phyloP scores from a whole-genome alignment of 2,797 vertebrate genomes.

The Dicrostonyx torquatus region DNA sequence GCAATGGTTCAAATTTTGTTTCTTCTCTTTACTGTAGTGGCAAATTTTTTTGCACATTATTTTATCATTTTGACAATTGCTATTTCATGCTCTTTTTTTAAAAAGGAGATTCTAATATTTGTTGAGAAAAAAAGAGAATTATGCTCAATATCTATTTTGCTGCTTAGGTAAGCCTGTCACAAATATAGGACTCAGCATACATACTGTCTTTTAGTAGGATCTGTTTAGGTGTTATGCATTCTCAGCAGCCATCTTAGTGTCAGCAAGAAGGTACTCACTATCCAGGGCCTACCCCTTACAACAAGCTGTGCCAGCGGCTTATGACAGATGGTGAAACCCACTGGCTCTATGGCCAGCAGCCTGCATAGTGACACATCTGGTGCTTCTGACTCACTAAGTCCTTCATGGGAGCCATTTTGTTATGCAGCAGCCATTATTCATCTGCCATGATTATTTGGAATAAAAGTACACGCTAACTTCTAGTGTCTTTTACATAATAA shows the following conservation, averaged over 20 bases:
- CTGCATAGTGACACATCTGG: not conserved
- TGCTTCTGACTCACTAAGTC: not conserved
- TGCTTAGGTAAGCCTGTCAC: not conserved
- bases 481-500: constrained; percentile 49
- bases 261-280: not conserved
- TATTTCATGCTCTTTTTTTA: not conserved
- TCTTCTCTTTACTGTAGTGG: not conserved
- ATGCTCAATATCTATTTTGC: not conserved
- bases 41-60: not conserved
- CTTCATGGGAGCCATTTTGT: constrained; percentile 33
- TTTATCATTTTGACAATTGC: not conserved
- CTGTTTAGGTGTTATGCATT: not conserved
- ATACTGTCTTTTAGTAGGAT: not conserved
- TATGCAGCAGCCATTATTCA: not conserved
- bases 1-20: not conserved
- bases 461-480: not conserved
- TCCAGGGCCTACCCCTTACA: not conserved
- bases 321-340: not conserved
- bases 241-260: not conserved
- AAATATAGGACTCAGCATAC: not conserved
- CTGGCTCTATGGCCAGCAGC: not conserved
- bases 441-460: not conserved
- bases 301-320: not conserved
- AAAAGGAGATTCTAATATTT: not conserved
- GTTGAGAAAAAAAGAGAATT: not conserved